Conservation (phyloP, 2,797 vertebrate species). For the Cygnus olor region DNA sequence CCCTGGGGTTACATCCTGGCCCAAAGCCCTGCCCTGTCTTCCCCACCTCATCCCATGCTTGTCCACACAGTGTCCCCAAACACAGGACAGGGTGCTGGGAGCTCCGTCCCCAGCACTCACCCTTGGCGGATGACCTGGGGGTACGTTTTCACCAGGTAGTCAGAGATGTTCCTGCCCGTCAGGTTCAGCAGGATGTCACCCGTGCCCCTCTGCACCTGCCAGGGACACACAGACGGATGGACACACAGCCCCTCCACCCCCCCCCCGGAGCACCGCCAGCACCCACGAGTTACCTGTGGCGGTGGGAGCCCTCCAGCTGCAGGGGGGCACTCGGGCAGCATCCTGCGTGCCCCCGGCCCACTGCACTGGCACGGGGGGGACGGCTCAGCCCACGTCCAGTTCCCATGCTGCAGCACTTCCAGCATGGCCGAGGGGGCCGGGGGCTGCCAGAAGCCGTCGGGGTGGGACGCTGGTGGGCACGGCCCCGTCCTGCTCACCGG, state of each 20-base stretch:
- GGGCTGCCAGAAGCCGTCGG: conserved; percentile 68
- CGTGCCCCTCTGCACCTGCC: conserved; percentile 80
- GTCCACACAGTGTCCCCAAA: accelerated
- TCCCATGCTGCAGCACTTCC: conserved; percentile 74
- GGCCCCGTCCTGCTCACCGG: not conserved
- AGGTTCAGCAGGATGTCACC: conserved; percentile 90
- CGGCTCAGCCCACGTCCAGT: conserved; percentile 80
- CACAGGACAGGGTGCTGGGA: not conserved
- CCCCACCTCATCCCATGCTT: accelerated
- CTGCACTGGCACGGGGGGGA: conserved; percentile 88
- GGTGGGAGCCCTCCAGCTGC: conserved; percentile 87
- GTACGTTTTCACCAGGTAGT: conserved; percentile 94
- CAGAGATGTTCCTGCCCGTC: conserved; percentile 87
- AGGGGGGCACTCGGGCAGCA: conserved; percentile 87
- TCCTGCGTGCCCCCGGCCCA: conserved; percentile 77
- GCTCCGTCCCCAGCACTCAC: conserved; percentile 68
- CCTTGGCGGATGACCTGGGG: conserved; percentile 87
- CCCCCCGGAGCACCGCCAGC: accelerated
- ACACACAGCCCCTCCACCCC: accelerated
- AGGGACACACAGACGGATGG: accelerated
- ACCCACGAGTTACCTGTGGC: conserved; percentile 78
- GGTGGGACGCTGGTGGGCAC: not conserved
- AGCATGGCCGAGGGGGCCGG: conserved; percentile 68
- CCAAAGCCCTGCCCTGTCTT: not conserved
- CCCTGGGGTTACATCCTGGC: accelerated